Conservation (phyloP, 2,797 vertebrate genomes). For the Ibycter americanus region DNA sequence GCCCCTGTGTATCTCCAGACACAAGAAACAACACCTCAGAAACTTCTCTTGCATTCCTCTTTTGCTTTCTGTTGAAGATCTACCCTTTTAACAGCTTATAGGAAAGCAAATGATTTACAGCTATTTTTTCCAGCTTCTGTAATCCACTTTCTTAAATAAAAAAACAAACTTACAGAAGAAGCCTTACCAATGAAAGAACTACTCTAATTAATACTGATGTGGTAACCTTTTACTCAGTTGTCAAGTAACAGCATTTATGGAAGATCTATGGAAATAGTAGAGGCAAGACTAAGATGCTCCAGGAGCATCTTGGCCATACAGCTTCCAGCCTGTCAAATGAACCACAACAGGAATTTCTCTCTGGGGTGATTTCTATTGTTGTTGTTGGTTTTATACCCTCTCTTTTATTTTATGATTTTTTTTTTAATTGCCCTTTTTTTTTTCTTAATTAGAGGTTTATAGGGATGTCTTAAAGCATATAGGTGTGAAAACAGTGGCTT, state of each 20-base stretch:
- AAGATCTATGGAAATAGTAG: neutral
- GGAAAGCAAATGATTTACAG: neutral
- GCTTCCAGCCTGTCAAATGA: neutral
- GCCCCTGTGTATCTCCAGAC: neutral
- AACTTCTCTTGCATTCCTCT: neutral
- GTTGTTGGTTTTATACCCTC: neutral
- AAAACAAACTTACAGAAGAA: neutral
- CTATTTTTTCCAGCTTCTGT: neutral
- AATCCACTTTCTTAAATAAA: neutral
- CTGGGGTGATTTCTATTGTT: neutral
- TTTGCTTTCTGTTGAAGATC: neutral
- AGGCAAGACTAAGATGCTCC: neutral
- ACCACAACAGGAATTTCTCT: neutral
- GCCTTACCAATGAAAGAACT: neutral
- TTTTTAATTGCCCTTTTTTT: neutral
- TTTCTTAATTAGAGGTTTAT: neutral
- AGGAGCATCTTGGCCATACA: neutral
- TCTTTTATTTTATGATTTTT: neutral
- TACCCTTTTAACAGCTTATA: neutral
- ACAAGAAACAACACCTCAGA: neutral
- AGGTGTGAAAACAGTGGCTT: neutral
- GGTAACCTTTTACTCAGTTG: neutral
- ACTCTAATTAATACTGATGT: neutral
- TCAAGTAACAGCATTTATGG: neutral
- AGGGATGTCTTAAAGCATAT: neutral